phyloP scores from a whole-genome alignment of 2,113 vertebrate species.

The Sander vitreus region DNA sequence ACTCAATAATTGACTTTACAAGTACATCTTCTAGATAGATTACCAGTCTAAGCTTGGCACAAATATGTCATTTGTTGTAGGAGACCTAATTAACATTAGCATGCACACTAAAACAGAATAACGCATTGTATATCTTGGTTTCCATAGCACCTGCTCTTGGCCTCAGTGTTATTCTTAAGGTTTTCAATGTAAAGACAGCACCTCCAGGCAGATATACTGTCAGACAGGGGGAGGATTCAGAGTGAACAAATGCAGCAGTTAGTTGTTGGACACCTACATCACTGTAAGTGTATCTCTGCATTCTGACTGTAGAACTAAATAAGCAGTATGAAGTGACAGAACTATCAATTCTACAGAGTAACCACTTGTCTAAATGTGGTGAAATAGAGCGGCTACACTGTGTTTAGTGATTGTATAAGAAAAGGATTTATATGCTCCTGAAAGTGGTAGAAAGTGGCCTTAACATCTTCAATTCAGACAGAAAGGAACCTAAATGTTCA shows the following conservation, averaged over 20 bases:
- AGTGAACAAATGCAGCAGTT: background rate
- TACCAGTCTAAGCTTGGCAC: background rate
- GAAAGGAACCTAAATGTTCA: background rate
- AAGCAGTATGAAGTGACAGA: background rate
- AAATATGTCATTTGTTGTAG: background rate
- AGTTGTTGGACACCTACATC: background rate
- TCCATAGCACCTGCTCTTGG: conserved; percentile 22
- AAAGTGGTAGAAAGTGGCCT: background rate
- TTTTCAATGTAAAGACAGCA: conserved; percentile 28
- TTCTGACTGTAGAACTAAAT: background rate
- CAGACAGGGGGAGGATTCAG: background rate
- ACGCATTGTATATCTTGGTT: conserved; percentile 5
- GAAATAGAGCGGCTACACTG: background rate
- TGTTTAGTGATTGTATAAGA: background rate
- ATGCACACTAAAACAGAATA: background rate
- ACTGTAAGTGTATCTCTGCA: background rate
- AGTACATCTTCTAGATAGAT: conserved; percentile 9
- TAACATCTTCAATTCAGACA: background rate
- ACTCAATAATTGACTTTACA: conserved; percentile 10
- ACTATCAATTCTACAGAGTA: background rate
- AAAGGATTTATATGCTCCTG: background rate
- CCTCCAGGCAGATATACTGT: conserved; percentile 6
- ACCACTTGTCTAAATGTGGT: background rate
- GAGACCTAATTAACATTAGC: conserved; percentile 19
- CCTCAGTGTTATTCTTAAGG: conserved; percentile 27